These are phyloP conservation scores for Mya arenaria DNA, from an alignment of 1,140 invertebrate genomes.

Conservation along the genomic window DNA sequence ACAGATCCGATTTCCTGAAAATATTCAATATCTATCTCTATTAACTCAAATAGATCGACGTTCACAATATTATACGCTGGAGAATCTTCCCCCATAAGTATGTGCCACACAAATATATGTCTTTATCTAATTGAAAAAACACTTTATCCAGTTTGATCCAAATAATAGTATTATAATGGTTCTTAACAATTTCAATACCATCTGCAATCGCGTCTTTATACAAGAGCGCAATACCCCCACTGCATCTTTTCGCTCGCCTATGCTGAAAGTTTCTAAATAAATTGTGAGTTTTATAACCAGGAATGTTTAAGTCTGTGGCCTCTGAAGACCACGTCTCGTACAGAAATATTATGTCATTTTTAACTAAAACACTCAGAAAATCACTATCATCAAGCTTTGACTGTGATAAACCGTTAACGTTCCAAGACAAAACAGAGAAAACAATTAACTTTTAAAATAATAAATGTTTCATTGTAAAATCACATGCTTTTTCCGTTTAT, in stretches of 20 bases:
- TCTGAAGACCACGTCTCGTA: constrained; percentile 25
- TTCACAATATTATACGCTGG: constrained; percentile 14
- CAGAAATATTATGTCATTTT: constrained; percentile 26
- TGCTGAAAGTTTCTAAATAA: constrained; percentile 29
- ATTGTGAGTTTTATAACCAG: constrained; percentile 11
- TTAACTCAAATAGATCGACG: constrained; percentile 19
- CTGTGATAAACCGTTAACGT: constrained; percentile 24
- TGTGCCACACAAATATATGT: constrained; percentile 25
- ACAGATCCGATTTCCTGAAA: background rate
- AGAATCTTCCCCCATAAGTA: constrained; percentile 31
- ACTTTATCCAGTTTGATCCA: constrained; percentile 11
- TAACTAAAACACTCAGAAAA: constrained; percentile 11
- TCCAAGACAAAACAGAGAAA: constrained; percentile 38
- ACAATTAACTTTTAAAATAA: too few relatives aligned
- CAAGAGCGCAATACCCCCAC: constrained; percentile 15
- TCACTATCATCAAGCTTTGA: background rate
- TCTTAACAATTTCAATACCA: constrained; percentile 27
- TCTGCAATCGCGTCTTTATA: background rate
- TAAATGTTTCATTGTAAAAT: too few relatives aligned
- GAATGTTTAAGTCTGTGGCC: background rate
- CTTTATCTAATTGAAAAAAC: constrained; percentile 10
- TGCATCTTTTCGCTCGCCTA: background rate
- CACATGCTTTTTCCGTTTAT: too few relatives aligned
- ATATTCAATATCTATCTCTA: constrained; percentile 8
- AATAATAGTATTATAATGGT: constrained; percentile 6